Evolutionary conservation across 2,888 invertebrate genomes (phyloP).

Genomic region (Phytoseiulus persimilis): DNA sequence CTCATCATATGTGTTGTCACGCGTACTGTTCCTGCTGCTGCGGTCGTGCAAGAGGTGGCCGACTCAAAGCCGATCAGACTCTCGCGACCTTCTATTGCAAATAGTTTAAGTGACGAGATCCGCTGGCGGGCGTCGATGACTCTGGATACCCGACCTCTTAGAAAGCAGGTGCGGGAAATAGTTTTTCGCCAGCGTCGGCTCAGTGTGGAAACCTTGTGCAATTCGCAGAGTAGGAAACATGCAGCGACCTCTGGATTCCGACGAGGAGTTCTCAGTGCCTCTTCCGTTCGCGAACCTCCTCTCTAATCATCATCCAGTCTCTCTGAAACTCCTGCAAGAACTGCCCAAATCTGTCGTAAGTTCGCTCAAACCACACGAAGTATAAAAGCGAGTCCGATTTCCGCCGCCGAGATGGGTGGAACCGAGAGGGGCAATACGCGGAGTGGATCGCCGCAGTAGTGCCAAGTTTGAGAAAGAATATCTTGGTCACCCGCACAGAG

Average conservation of each 20-base stretch:
- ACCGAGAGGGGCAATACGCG: too few species aligned
- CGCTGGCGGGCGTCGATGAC: too few species aligned
- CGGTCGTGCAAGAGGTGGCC: slow-evolving; percentile 17
- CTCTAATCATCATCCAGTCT: slow-evolving; percentile 27
- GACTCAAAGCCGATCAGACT: slow-evolving; percentile 12
- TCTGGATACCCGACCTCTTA: too few species aligned
- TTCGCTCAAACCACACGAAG: background rate
- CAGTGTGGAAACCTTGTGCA: too few species aligned
- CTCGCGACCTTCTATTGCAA: background rate
- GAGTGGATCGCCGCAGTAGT: too few species aligned
- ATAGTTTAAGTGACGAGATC: background rate
- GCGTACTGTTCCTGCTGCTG: slow-evolving; percentile 14
- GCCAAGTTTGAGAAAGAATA: too few species aligned
- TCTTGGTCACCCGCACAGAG: too few species aligned
- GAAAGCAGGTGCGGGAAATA: too few species aligned
- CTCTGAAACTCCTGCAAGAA: slow-evolving; percentile 11
- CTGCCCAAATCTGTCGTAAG: background rate
- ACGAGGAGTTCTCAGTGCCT: slow-evolving; percentile 25
- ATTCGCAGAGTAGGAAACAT: background rate
- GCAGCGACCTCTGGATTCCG: slow-evolving; percentile 7
- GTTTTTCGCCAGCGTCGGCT: too few species aligned
- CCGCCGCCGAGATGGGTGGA: too few species aligned
- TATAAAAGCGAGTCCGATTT: too few species aligned
- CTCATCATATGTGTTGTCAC: slow-evolving; percentile 15
- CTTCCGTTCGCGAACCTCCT: slow-evolving; percentile 20